Evolutionary conservation across 2,797 vertebrate genomes (phyloP).

Genomic region (Alfaro cultratus): DNA sequence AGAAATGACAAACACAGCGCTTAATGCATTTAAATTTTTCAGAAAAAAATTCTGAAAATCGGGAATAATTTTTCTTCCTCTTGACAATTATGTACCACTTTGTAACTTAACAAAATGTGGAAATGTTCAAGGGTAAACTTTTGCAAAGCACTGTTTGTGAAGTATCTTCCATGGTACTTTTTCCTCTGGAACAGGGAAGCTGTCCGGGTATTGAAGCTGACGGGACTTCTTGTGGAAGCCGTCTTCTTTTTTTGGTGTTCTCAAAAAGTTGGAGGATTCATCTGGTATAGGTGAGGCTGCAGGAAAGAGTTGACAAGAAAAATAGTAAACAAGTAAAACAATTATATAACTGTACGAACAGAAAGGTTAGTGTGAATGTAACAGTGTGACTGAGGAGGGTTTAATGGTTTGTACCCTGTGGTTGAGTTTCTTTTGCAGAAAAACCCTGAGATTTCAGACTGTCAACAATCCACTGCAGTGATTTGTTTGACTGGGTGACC

Average conservation of each 20-base stretch:
- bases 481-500: constrained; percentile 82
- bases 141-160: constrained; percentile 3
- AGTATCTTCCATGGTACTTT: constrained; percentile 95
- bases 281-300: constrained; percentile 22
- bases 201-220: constrained; percentile 83
- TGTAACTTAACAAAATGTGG: neutral
- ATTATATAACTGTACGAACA: neutral
- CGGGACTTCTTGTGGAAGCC: constrained; percentile 82
- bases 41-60: neutral
- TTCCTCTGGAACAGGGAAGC: constrained; percentile 94
- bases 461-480: constrained; percentile 89
- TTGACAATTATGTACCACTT: neutral
- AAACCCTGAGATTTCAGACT: constrained; percentile 79
- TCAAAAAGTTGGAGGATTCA: constrained; percentile 21
- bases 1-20: neutral
- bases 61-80: neutral
- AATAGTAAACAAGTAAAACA: neutral
- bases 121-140: neutral
- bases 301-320: neutral
- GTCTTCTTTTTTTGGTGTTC: constrained; percentile 47
- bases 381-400: neutral
- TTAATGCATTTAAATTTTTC: neutral
- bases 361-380: neutral
- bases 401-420: constrained; percentile 74
- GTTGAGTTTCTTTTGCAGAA: constrained; percentile 65